These are phyloP conservation scores for Neelides sp. DNA, from an alignment of 1,140 invertebrate species.

Conservation along the genomic window DNA sequence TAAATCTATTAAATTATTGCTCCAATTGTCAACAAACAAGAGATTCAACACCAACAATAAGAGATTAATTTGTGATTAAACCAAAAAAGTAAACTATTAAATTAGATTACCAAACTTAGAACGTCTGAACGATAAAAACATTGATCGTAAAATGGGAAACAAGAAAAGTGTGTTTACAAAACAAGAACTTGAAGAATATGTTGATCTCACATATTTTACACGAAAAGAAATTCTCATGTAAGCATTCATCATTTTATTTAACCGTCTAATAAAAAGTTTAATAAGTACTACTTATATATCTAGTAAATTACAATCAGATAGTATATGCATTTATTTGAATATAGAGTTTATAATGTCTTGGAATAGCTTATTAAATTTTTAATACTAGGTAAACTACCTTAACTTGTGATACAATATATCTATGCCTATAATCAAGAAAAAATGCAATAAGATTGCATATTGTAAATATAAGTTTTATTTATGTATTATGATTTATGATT, in stretches of 20 bases:
- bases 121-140: too few species aligned
- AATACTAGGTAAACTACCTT: too few species aligned
- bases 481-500: conserved; percentile 32
- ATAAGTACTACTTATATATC: conserved; percentile 1
- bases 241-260: conserved; percentile 42
- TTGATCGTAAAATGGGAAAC: conserved; percentile 49
- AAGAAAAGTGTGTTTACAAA: conserved; percentile 67
- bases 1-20: too few species aligned
- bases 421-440: not conserved
- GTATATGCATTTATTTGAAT: not conserved
- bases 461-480: conserved; percentile 9
- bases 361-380: too few species aligned
- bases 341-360: conserved; percentile 2
- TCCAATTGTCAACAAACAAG: not conserved
- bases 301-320: not conserved
- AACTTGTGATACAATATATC: too few species aligned
- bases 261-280: not conserved
- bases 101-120: conserved; percentile 2
- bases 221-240: conserved; percentile 82
- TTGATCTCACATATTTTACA: conserved; percentile 80
- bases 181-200: conserved; percentile 78
- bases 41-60: not conserved
- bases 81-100: not conserved
- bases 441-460: not conserved
- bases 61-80: not conserved